These are phyloP conservation scores for Tauraco hartlaubi DNA, from an alignment of 2,797 vertebrate species.

Conservation along the genomic window DNA sequence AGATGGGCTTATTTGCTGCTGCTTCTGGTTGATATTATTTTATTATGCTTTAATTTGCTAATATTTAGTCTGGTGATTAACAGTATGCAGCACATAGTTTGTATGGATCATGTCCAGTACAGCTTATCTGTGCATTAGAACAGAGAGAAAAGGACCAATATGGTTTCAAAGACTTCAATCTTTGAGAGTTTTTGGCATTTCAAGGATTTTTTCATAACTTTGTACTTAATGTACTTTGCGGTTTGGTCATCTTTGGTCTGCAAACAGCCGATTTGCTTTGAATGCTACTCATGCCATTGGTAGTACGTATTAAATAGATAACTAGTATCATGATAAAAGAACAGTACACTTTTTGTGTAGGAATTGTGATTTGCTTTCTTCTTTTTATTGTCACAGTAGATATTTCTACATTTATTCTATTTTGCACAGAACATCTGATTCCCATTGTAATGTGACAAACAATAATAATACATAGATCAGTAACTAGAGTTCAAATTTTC, in stretches of 20 bases:
- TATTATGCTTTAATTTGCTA: constrained; percentile 34
- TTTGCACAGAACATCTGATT: neutral
- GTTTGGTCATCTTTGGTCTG: neutral
- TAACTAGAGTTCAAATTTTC: neutral
- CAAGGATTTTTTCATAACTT: neutral
- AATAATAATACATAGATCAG: neutral
- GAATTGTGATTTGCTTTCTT: neutral
- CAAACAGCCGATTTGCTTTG: neutral
- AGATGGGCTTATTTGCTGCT: constrained; percentile 24
- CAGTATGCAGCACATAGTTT: neutral
- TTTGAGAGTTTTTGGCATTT: neutral
- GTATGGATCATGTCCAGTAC: neutral
- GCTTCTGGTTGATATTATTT: neutral
- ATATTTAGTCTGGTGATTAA: neutral
- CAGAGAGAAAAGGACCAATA: neutral
- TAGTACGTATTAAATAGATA: neutral
- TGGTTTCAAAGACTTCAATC: neutral
- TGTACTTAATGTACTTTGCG: neutral
- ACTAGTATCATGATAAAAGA: neutral
- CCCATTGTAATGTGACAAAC: neutral
- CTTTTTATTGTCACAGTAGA: neutral
- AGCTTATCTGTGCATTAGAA: neutral
- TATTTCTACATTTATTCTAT: neutral
- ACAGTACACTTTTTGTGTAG: neutral
- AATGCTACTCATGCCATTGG: neutral